Percentiles rank a stretch among this genome's conserved stretches.
Conservation (phyloP, 2,113 vertebrate species). For the Pipra filicauda region DNA sequence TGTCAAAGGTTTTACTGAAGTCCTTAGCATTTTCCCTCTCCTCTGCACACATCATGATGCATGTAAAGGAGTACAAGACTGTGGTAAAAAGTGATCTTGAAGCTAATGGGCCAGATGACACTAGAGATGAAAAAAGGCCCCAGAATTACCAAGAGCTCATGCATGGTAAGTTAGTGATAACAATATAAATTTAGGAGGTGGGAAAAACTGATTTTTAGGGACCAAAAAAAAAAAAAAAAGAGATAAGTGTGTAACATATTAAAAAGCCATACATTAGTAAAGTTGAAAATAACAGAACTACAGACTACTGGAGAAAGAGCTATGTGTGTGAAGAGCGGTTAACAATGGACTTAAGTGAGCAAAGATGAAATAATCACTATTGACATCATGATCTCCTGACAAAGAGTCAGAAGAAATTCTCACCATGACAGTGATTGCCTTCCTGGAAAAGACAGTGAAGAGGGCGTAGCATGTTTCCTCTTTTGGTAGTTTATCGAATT, state of each 20-base stretch:
- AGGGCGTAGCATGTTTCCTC: no score
- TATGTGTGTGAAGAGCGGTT: neutral
- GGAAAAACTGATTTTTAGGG: neutral
- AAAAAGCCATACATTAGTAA: neutral
- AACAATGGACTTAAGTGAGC: neutral
- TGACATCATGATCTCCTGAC: neutral
- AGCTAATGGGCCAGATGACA: neutral
- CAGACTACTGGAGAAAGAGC: neutral
- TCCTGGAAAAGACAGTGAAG: neutral
- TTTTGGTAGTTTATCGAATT: no score
- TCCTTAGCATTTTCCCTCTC: neutral
- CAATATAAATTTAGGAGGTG: neutral
- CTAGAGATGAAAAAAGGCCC: neutral
- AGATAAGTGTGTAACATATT: neutral
- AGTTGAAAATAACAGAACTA: neutral
- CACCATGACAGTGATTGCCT: neutral
- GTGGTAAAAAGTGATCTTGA: neutral
- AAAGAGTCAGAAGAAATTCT: neutral
- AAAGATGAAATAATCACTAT: neutral
- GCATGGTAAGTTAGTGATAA: neutral
- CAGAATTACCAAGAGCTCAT: neutral
- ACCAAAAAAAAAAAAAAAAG: neutral
- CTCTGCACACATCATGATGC: accelerated
- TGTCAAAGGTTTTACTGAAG: neutral
- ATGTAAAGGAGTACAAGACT: neutral